Evolutionary conservation across 2,888 invertebrate species (phyloP), one percentile per base, ranked within the genome.

Genomic region (Trissolcus brochymenae): DNA sequence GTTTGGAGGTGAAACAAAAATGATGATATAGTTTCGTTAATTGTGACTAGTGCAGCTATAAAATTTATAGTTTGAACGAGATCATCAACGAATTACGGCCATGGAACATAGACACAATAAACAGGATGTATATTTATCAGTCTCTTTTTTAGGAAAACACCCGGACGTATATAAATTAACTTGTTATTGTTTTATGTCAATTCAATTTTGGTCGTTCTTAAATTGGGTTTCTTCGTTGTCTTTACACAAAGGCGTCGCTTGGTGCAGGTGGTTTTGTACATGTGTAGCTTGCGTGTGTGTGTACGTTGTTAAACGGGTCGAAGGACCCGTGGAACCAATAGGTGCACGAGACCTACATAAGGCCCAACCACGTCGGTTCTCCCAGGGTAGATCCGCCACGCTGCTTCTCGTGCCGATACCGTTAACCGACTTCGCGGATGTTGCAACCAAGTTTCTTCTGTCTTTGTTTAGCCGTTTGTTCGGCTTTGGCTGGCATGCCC

Each of bases 331-430:
- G 73, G 80, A 79, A 14, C 88, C 88, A 88, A 88, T 88, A 82
- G 80, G 76, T 64, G 68, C 51, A 79, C 86, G 84, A 87, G 88
- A 88, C 88, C 88, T 88, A 88, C 87, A 87, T 88, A 86, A 83
- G 84, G 82, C 82, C 81, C 79, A 78, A 83, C 82, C 78, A 81
- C 82, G 78, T 80, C 50, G 59, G 46, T 59, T 61, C 65, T 55
- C 67, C 55, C 78, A 74, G 74, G 78, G 82, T 82, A 81, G 83
- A 84, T 84, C 84, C 80, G 76, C 75, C 78, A 81, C 73, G 78
- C 78, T 76, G 65, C 80, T 80, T 79, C 81, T 83, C 81, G 86
- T 84, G 84, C 81, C 84, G 81, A 82, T 87, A 84, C 87, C 87
- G 87, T 87, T 87, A 87, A 81, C 65, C 79, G 56, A 40, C 71